These are phyloP conservation scores for Nansenia antarctica DNA, from an alignment of 2,113 vertebrate species.

Conservation along the genomic window DNA sequence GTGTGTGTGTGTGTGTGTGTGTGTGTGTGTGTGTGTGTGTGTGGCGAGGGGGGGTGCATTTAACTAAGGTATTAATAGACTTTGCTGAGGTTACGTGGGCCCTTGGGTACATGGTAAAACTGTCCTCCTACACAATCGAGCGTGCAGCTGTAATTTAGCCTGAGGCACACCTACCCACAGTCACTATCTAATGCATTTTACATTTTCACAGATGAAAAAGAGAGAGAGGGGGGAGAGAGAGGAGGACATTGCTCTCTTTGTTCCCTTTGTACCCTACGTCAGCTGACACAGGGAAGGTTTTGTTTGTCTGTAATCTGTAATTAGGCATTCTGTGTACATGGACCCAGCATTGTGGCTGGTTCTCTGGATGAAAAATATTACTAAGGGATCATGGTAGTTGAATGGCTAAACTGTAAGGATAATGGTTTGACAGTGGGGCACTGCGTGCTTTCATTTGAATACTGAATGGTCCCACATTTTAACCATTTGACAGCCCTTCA, in stretches of 20 bases:
- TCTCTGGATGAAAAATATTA: constrained; percentile 45
- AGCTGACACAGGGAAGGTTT: constrained; percentile 66
- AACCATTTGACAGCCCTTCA: constrained; percentile 18
- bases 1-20: constrained; percentile 41
- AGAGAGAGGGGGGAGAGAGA: constrained; percentile 15
- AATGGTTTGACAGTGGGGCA: constrained; percentile 2
- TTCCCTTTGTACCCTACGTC: constrained; percentile 59
- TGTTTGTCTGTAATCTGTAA: constrained; percentile 68
- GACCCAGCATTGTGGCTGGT: constrained; percentile 40
- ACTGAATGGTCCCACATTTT: constrained; percentile 27
- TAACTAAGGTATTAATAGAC: constrained; percentile 70
- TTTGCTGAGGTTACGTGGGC: constrained; percentile 69
- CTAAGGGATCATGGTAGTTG: constrained; percentile 41
- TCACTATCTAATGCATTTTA: constrained; percentile 79
- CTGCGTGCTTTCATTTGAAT: constrained; percentile 38
- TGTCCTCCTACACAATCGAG: constrained; percentile 75
- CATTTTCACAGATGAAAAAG: constrained; percentile 74
- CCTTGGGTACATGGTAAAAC: constrained; percentile 68
- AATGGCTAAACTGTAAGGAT: constrained; percentile 33
- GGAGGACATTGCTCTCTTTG: constrained; percentile 33
- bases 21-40: constrained; percentile 40
- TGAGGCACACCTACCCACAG: constrained; percentile 76
- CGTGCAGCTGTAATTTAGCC: constrained; percentile 71
- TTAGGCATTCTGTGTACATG: constrained; percentile 63
- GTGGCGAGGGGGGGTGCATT: constrained; percentile 36